Evolutionary conservation across 37 sponge, comb jelly and placozoan species (phyloP), one percentile per base, ranked within the genome.

Genomic region (Tethya wilhelma): DNA sequence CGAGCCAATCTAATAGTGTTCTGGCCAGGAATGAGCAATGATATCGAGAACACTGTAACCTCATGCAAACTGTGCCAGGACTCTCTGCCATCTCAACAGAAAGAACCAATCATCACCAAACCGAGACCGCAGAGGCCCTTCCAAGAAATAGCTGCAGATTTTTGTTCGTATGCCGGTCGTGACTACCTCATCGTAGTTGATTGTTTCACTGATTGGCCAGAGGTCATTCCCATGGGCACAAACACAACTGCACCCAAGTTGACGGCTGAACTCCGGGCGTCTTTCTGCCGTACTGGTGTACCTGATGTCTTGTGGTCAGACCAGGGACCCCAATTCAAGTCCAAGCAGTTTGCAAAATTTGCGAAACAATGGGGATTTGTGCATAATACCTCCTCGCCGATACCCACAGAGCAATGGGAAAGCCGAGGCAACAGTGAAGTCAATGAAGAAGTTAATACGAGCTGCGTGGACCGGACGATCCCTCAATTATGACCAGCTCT

Each of bases 331-430:
- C 84, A 83, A 59, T 83, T 83, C 66, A 39, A 46, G 1, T 64
- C 41, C 5, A 68, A 34, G 11, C 53, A 77, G 37, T 85, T 85
- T 70, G 64, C 40, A 30, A 29, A 28, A 9, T 85, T 85, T 30
- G 34, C 78, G 33, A 85, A 34, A 29, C 37, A 71, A 34, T 77
- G 79, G 78, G 17, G 49, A 1, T 85, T 85, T 69, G 49, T 63
- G 19, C 86, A 85, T 36, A 32, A 38, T 11, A 69, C 73, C n/a
- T 78, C 79, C 28, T 78, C 79, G 8, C 86, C 65, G 30, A 4
- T 78, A 85, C 72, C 86, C 86, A 34, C 86, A 85, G 41, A 78
- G 67, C 0, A 85, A 78, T 45, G 86, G 86, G 5, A 85, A 78
- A 34, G 86, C 72, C 6, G 79, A 85, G 62, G 63, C 71, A 70